Evolutionary conservation across 2,888 invertebrate genomes (phyloP).

Genomic region (Muscina levida): DNA sequence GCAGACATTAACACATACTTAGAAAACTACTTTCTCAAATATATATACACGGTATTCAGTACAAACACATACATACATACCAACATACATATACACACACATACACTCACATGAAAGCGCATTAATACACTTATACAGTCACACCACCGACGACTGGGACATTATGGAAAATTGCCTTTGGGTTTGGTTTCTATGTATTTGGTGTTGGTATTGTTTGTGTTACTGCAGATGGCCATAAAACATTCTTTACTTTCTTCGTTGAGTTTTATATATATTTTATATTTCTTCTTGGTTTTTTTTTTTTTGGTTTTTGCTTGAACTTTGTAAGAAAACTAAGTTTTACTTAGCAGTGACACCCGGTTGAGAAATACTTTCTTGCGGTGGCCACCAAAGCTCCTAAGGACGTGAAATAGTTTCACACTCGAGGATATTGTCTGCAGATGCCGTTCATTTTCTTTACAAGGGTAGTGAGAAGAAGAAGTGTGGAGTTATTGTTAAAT

Average conservation of each 20-base stretch:
- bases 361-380: constrained; percentile 22
- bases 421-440: constrained; percentile 30
- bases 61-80: not conserved
- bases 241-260: constrained; percentile 15
- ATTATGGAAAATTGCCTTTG: constrained; percentile 20
- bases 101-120: not conserved
- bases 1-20: constrained; percentile 21
- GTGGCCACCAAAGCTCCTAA: not conserved
- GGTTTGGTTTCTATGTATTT: constrained; percentile 14
- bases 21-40: constrained; percentile 5
- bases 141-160: constrained; percentile 11
- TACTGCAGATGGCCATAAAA: constrained; percentile 52
- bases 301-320: constrained; percentile 4
- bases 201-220: no score
- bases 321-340: constrained; percentile 9
- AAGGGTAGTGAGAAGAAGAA: no score
- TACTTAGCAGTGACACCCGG: constrained; percentile 12
- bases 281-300: no score
- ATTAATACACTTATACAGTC: no score
- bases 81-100: not conserved
- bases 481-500: not conserved
- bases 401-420: constrained; percentile 21
- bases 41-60: not conserved
- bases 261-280: no score
- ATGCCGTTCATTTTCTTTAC: not conserved